phyloP scores from a whole-genome alignment of 2,113 vertebrate species.

The Cygnus buccinator region DNA sequence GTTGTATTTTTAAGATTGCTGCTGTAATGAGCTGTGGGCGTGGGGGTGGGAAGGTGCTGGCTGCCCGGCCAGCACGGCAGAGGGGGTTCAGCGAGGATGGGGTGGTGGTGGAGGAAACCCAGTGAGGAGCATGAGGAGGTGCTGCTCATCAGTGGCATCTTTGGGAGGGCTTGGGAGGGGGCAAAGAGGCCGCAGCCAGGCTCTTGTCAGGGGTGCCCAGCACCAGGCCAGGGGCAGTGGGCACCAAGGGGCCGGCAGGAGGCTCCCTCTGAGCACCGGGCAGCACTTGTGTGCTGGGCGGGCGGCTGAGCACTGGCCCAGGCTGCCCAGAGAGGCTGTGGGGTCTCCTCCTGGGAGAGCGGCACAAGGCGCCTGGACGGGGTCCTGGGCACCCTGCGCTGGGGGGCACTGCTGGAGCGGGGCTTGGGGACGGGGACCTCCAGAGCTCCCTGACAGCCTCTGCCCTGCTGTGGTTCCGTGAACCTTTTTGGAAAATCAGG shows the following conservation, averaged over 20 bases:
- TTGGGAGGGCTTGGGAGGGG: too few species aligned
- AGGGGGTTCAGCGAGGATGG: rapidly evolving
- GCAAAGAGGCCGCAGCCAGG: background rate
- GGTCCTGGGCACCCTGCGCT: too few species aligned
- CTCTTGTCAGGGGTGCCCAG: background rate
- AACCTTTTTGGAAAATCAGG: background rate
- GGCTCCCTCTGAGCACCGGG: background rate
- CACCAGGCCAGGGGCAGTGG: background rate
- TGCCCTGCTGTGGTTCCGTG: too few species aligned
- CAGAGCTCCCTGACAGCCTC: too few species aligned
- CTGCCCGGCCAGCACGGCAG: background rate
- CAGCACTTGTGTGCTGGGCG: background rate
- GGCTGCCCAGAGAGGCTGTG: background rate
- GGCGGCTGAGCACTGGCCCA: background rate
- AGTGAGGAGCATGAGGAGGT: rapidly evolving
- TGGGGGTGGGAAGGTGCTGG: background rate
- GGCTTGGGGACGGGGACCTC: too few species aligned
- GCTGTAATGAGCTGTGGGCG: background rate
- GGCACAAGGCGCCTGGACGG: too few species aligned
- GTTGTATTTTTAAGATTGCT: conserved; percentile 63
- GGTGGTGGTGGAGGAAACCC: rapidly evolving
- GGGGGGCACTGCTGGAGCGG: too few species aligned
- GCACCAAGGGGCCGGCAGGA: background rate
- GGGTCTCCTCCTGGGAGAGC: background rate
- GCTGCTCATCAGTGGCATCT: background rate